Evolutionary conservation across 2,113 vertebrate genomes (phyloP).

Genomic region (Scytalopus superciliaris): DNA sequence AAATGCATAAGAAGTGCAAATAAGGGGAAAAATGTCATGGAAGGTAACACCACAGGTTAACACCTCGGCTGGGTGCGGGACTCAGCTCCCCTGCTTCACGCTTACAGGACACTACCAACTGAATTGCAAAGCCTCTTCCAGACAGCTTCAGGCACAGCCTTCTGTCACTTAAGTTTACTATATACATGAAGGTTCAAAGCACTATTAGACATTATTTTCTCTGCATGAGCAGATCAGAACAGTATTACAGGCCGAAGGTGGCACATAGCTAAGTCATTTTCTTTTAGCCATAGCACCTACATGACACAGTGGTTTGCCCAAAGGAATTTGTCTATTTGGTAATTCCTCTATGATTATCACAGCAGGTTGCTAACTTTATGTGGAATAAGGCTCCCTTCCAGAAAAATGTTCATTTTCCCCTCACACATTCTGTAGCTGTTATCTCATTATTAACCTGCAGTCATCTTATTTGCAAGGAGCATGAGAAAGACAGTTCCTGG

Average conservation of each 20-base stretch:
- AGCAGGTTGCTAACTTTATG: background rate
- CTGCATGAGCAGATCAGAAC: background rate
- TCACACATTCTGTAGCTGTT: background rate
- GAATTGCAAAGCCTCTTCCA: background rate
- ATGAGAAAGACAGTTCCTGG: background rate
- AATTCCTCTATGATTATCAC: background rate
- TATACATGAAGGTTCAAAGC: background rate
- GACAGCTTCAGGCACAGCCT: background rate
- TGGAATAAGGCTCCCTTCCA: background rate
- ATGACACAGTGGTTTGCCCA: background rate
- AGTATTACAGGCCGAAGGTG: background rate
- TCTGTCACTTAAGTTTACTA: background rate
- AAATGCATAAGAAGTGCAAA: background rate
- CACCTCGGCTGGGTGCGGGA: background rate
- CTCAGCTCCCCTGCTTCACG: background rate
- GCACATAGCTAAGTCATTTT: background rate
- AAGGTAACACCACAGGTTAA: background rate
- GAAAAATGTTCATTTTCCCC: background rate
- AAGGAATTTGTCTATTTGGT: background rate
- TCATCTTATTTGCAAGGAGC: background rate
- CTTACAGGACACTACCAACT: background rate
- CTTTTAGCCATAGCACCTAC: background rate
- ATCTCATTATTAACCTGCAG: slow-evolving; percentile 7
- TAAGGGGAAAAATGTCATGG: background rate
- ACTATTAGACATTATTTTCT: background rate